These are phyloP conservation scores for Metellina segmentata DNA, from an alignment of 2,888 invertebrate species.

Conservation along the genomic window DNA sequence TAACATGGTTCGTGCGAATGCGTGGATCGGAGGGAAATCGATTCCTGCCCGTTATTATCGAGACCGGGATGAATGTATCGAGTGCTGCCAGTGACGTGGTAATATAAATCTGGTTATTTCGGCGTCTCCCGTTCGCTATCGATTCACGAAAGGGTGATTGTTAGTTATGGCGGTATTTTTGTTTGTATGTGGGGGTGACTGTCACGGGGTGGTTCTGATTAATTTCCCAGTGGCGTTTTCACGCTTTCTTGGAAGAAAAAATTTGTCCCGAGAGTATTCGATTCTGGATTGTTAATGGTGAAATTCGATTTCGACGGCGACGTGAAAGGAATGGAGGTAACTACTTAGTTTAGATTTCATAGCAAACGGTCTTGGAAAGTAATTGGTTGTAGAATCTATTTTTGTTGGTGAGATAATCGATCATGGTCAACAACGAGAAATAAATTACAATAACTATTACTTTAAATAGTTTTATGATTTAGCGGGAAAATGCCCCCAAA, in stretches of 20 bases:
- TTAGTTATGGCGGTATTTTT: neutral
- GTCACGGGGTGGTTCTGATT: neutral
- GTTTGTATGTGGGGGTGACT: neutral
- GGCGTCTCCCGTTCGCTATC: neutral
- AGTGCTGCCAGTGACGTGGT: slow-evolving; percentile 13
- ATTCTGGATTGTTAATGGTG: neutral
- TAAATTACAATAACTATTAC: too few relatives aligned
- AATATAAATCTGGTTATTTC: slow-evolving; percentile 25
- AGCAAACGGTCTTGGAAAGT: too few relatives aligned
- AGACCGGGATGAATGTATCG: slow-evolving; percentile 26
- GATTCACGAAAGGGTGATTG: neutral
- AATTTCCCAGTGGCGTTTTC: neutral
- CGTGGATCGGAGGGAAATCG: slow-evolving; percentile 38
- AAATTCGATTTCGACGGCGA: too few relatives aligned
- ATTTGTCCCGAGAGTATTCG: neutral
- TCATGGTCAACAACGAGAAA: too few relatives aligned
- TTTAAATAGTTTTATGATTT: too few relatives aligned
- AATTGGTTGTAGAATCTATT: too few relatives aligned
- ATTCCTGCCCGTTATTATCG: slow-evolving; percentile 49
- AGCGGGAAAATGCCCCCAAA: too few relatives aligned
- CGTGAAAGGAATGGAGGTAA: too few relatives aligned
- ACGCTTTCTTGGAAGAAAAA: neutral
- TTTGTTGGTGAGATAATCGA: too few relatives aligned
- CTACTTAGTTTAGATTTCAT: too few relatives aligned
- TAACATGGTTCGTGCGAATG: slow-evolving; percentile 45